Evolutionary conservation across 23 tunicate species (phyloP), one percentile per base, ranked within the genome.

Genomic region (Trididemnum clinides): DNA sequence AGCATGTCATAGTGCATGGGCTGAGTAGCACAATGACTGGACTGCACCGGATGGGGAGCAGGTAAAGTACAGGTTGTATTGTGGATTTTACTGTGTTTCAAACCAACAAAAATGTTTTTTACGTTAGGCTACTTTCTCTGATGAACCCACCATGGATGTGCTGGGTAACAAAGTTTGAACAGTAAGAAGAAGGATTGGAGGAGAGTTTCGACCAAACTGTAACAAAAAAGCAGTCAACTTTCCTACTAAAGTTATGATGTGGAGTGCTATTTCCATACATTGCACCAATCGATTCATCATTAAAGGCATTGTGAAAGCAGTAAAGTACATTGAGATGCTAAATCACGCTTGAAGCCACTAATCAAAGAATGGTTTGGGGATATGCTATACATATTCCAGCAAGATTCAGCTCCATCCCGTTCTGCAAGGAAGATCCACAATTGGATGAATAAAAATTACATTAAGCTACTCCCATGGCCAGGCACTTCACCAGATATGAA

Each of bases 271-370:
- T 63, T 63, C 71, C 71, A 63, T 63, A 63, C 71, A 63, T 15
- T n/a, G 71, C 7, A n/a, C 26, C 28, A 21, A 21, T n/a, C 19
- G 26, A 63, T n/a, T n/a, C n/a, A n/a, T n/a, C n/a, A n/a, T n/a
- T n/a, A n/a, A n/a, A n/a, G n/a, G n/a, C n/a, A n/a, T n/a, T n/a
- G n/a, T 25, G 71, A 63, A 63, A 12, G 71, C 71, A 63, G 71
- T 63, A 63, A 63, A 63, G 71, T 63, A 63, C 71, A 63, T 25
- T n/a, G 71, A n/a, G 71, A 63, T 63, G 71, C 71, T 63, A n/a
- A 63, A 63, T 63, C 23, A 63, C 71, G 23, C 22, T 63, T 63
- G 71, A 63, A 63, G 23, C 71, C 28, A 21, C 26, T 12, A n/a
- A n/a, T n/a, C 26, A 25, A 12, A 63, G n/a, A 25, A 63, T 21